Conservation (phyloP, 2,888 invertebrate genomes). For the Diarsia mendica region DNA sequence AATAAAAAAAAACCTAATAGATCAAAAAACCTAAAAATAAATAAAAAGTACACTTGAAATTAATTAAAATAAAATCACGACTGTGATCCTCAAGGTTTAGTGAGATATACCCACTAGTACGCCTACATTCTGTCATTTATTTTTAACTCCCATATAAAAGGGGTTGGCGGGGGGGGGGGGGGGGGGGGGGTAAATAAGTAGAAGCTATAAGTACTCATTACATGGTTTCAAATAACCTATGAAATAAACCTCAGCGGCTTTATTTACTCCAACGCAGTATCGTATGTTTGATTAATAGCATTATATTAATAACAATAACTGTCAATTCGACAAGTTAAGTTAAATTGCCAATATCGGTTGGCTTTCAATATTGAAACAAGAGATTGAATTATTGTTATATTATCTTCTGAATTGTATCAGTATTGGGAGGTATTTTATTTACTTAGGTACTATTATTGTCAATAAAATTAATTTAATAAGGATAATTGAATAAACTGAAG, state of each 20-base stretch:
- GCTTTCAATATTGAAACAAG: conserved; percentile 31
- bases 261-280: conserved; percentile 16
- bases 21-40: too few relatives aligned
- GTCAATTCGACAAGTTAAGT: conserved; percentile 27
- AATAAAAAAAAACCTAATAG: too few relatives aligned
- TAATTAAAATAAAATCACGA: too few relatives aligned
- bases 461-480: too few relatives aligned
- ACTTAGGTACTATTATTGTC: background rate
- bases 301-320: conserved; percentile 48
- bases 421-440: background rate
- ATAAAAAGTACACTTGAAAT: too few relatives aligned
- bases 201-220: background rate
- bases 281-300: conserved; percentile 25
- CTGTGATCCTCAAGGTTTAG: too few relatives aligned
- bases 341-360: conserved; percentile 42
- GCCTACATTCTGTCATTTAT: too few relatives aligned
- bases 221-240: conserved; percentile 18
- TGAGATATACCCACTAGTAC: too few relatives aligned
- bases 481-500: too few relatives aligned
- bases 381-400: conserved; percentile 20
- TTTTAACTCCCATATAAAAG: too few relatives aligned
- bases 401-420: conserved; percentile 3
- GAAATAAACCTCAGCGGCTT: background rate
- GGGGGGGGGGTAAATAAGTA: background rate
- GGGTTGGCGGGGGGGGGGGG: too few relatives aligned